Conservation (phyloP, 23 tunicate species). For the Halocynthia roretzi region DNA sequence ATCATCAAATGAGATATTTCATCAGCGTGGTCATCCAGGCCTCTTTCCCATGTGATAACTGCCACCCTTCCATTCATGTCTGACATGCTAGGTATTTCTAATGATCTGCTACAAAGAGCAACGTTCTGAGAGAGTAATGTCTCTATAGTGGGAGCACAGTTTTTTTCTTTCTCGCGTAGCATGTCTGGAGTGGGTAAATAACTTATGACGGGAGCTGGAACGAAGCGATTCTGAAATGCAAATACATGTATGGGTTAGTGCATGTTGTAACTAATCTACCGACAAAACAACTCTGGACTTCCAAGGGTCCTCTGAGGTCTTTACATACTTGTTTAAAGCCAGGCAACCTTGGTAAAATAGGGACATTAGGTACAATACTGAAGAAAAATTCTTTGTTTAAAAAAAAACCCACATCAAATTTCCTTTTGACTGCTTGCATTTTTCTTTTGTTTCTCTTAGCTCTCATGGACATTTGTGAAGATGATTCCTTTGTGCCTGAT, state of each 20-base stretch:
- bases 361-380: too few relatives aligned
- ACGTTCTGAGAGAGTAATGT: background rate
- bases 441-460: constrained; percentile 47
- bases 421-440: constrained; percentile 64
- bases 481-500: constrained; percentile 1
- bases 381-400: too few relatives aligned
- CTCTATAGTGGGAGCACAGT: background rate
- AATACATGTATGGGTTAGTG: too few relatives aligned
- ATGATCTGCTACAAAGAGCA: constrained; percentile 31
- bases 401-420: constrained; percentile 50
- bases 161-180: too few relatives aligned
- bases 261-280: too few relatives aligned
- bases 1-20: constrained; percentile 34
- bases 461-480: constrained; percentile 17
- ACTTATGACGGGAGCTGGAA: background rate
- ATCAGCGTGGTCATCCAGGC: constrained; percentile 68
- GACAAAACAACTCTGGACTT: too few relatives aligned
- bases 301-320: too few relatives aligned
- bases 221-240: constrained; percentile 42
- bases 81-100: constrained; percentile 35
- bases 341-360: too few relatives aligned
- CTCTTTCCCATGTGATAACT: constrained; percentile 70
- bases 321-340: too few relatives aligned
- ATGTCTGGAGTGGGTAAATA: background rate
- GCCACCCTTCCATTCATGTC: constrained; percentile 57